Percentiles rank a stretch among this genome's conserved stretches.
Evolutionary conservation across 1,140 invertebrate species (phyloP).

Genomic region (Drosophila subobscura): DNA sequence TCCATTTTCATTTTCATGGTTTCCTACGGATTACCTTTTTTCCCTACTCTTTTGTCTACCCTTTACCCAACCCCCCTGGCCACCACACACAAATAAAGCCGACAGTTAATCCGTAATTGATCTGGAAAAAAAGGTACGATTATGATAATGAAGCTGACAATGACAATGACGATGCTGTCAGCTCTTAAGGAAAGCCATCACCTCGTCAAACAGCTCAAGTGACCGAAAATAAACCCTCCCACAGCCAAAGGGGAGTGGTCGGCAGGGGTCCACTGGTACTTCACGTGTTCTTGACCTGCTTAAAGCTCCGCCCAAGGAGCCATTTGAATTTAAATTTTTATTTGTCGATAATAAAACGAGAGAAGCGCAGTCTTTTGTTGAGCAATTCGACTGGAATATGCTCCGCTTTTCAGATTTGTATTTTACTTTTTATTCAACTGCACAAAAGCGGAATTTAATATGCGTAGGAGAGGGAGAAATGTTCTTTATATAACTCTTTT

Average conservation of each 20-base stretch:
- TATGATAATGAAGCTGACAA: conserved; percentile 54
- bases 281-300: conserved; percentile 39
- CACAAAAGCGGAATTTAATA: no score
- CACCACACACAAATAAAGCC: conserved; percentile 63
- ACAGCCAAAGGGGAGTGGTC: conserved; percentile 19
- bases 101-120: conserved; percentile 80
- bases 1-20: conserved; percentile 54
- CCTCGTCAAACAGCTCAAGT: conserved; percentile 32
- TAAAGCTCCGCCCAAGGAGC: conserved; percentile 37
- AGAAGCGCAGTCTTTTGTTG: neutral
- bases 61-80: no score
- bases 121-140: conserved; percentile 65
- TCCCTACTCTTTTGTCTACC: conserved; percentile 17
- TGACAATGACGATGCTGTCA: conserved; percentile 40
- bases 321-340: conserved; percentile 74
- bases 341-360: conserved; percentile 36
- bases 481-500: no score
- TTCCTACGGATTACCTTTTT: conserved; percentile 53
- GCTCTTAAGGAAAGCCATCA: conserved; percentile 22
- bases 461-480: no score
- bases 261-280: conserved; percentile 36
- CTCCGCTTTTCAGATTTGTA: no score
- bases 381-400: neutral
- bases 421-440: no score
- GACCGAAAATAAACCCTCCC: conserved; percentile 2